These are phyloP conservation scores for Xylocopa sonorina DNA, from an alignment of 1,140 invertebrate genomes.

Conservation along the genomic window DNA sequence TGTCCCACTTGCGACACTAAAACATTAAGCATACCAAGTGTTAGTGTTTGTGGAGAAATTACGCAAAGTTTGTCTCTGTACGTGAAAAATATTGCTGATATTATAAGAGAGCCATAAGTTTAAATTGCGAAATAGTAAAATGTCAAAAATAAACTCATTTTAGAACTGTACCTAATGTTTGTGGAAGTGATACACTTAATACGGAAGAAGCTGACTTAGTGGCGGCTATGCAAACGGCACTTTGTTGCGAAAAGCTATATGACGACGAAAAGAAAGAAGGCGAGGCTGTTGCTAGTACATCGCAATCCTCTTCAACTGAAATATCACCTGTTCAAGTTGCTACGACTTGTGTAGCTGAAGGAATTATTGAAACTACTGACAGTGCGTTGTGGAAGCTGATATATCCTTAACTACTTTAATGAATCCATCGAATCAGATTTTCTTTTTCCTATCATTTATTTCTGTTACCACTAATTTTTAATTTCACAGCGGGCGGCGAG, in stretches of 20 bases:
- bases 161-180: slow-evolving; percentile 33
- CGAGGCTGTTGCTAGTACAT: neutral
- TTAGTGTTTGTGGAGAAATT: slow-evolving; percentile 20
- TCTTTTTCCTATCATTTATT: neutral
- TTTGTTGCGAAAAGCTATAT: slow-evolving; percentile 20
- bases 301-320: slow-evolving; percentile 2
- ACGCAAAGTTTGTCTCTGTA: slow-evolving; percentile 15
- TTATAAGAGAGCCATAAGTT: neutral
- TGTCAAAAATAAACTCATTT: neutral
- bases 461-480: neutral
- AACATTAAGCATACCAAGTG: neutral
- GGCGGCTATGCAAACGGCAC: slow-evolving; percentile 40
- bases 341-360: slow-evolving; percentile 30
- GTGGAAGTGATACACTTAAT: slow-evolving; percentile 30
- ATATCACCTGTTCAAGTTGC: neutral
- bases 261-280: neutral
- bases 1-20: slow-evolving; percentile 81
- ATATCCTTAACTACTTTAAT: no score
- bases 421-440: neutral
- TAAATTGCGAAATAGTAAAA: neutral
- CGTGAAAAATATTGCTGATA: neutral
- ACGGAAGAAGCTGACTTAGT: slow-evolving; percentile 53
- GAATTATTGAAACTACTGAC: slow-evolving; percentile 36
- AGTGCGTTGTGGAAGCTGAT: neutral
- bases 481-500: slow-evolving; percentile 34